Evolutionary conservation across 2,797 vertebrate species (phyloP).

Genomic region (Hippopotamyrus pictus): DNA sequence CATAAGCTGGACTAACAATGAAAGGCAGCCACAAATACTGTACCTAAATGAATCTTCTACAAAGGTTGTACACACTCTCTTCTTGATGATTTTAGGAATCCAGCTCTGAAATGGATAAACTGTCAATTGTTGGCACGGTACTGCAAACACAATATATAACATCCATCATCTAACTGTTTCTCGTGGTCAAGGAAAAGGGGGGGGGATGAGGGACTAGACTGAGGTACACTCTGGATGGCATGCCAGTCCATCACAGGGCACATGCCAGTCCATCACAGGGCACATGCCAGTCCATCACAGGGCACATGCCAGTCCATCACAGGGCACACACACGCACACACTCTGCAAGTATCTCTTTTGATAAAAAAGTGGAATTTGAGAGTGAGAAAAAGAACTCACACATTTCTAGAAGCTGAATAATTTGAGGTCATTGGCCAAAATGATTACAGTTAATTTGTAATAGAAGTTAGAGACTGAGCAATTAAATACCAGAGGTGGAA

Average conservation of each 20-base stretch:
- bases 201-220: neutral
- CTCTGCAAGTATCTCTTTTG: neutral
- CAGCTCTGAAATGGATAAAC: conserved; percentile 63
- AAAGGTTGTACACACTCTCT: conserved; percentile 78
- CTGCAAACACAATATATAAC: neutral
- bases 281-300: neutral
- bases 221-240: neutral
- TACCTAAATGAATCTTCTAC: conserved; percentile 70
- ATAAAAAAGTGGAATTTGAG: neutral
- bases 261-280: neutral
- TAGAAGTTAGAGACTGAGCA: neutral
- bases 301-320: neutral
- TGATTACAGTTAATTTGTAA: neutral
- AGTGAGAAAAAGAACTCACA: neutral
- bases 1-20: neutral
- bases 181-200: neutral
- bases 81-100: conserved; percentile 77
- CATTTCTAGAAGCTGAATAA: neutral
- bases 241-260: neutral
- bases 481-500: neutral
- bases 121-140: neutral
- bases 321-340: neutral
- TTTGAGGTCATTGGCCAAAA: neutral
- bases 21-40: neutral
- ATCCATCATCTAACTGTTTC: neutral